Conservation (phyloP, 2,797 vertebrate species). For the Anas georgica region DNA sequence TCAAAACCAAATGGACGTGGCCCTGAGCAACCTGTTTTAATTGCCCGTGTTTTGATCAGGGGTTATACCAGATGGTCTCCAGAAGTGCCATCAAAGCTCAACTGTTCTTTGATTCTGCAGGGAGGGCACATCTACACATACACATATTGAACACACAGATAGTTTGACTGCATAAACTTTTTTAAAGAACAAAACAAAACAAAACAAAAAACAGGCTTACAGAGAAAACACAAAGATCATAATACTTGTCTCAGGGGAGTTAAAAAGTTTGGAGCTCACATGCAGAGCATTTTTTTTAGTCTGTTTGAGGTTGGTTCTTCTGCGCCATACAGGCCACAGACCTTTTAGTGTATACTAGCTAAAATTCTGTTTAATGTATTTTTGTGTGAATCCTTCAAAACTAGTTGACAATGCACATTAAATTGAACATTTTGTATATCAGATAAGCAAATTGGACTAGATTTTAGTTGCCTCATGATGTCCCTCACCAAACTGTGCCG, state of each 20-base stretch:
- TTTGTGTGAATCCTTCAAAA: neutral
- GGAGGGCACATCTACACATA: neutral
- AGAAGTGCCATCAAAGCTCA: neutral
- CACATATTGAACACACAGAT: neutral
- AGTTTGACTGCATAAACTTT: neutral
- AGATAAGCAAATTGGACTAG: neutral
- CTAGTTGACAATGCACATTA: neutral
- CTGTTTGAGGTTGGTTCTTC: neutral
- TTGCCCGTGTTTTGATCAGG: neutral
- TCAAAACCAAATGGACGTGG: neutral
- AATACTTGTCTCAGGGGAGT: neutral
- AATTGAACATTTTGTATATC: neutral
- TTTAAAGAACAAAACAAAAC: neutral
- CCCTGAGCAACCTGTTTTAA: neutral
- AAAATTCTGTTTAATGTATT: neutral
- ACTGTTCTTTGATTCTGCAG: neutral
- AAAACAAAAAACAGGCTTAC: neutral
- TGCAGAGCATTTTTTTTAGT: neutral
- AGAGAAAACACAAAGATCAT: neutral
- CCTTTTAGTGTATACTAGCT: neutral
- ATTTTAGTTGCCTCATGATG: neutral
- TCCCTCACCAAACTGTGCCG: neutral
- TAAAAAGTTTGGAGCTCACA: rapidly evolving
- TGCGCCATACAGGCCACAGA: neutral
- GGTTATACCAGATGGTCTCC: neutral